Percentiles rank a stretch among this genome's conserved stretches.
Conservation (phyloP, 2,888 invertebrate species). For the Diarsia dahlii region DNA sequence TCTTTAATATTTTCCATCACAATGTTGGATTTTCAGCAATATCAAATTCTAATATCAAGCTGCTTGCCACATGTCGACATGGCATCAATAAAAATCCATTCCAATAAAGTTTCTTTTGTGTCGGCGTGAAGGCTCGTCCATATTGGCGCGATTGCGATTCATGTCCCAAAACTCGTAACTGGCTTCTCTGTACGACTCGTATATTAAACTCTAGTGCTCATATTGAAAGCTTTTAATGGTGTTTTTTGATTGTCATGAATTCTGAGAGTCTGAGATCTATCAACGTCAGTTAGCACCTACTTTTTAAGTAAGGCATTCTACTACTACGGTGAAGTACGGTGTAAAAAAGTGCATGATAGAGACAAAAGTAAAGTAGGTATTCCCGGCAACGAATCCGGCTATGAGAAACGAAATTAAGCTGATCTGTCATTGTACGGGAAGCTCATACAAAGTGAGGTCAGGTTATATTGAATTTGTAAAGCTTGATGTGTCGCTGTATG, state of each 20-base stretch:
- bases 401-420: too few relatives aligned
- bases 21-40: conserved; percentile 62
- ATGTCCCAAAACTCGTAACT: conserved; percentile 23
- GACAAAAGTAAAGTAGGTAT: too few relatives aligned
- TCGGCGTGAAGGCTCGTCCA: conserved; percentile 40
- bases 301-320: too few relatives aligned
- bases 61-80: conserved; percentile 67
- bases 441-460: too few relatives aligned
- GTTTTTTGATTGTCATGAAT: too few relatives aligned
- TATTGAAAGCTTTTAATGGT: not conserved
- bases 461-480: too few relatives aligned
- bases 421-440: too few relatives aligned
- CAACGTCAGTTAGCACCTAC: not conserved
- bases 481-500: too few relatives aligned
- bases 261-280: not conserved
- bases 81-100: conserved; percentile 66
- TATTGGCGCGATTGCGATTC: conserved; percentile 27
- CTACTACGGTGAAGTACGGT: too few relatives aligned
- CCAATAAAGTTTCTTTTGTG: conserved; percentile 64
- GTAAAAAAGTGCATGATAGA: too few relatives aligned
- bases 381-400: too few relatives aligned
- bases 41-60: conserved; percentile 64
- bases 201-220: conserved; percentile 2
- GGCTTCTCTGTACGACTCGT: conserved; percentile 6
- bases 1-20: conserved; percentile 63